Base-by-base conservation (phyloP, 2,113 vertebrate genomes). In the Semicossyphus pulcher region DNA sequence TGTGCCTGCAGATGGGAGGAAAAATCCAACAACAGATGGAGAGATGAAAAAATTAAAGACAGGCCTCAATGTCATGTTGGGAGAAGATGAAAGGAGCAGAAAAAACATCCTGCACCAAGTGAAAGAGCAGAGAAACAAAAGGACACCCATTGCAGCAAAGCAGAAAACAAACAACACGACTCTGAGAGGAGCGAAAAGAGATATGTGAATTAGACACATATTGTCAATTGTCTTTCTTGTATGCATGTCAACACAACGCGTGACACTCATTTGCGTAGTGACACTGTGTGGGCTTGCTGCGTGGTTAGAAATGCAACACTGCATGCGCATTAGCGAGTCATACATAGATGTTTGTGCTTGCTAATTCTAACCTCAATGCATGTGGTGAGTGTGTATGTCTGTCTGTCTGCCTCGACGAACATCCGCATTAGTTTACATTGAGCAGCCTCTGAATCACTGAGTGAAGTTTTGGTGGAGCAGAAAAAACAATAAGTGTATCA, bases 341-440 rank as follows among this genome's bases (percentile, higher is more conserved):
- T 21, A 53, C 16, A 20, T 42, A 21, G 20, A 18, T 67, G 54
- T 34, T 57, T 76, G 29, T 62, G 61, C 57, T 42, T 44, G 62
- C 53, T 67, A 53, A 10, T 23, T 54, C 42, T 34, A n/a, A 49
- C 34, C 32, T 52, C 7, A 14, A n/a, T 28, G 29, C 15, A 45
- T 53, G 31, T 12, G n/a, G 29, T 28, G 51, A 21, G 31, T 37
- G 15, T 25, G 60, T 6, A 37, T 39, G 60, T 77, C 20, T 4
- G 14, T 12, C 59, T 42, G 42, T 41, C 44, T 62, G 37, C 18
- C 25, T 3, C 18, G 36, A 34, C 31, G 53, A 64, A 75, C 66
- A 72, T 76, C 66, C 72, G 71, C 57, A 82, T 45, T 36, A 4
- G 28, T 78, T 79, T 72, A 60, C 75, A 21, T 47, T 37, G 18